Evolutionary conservation across 2,888 invertebrate genomes (phyloP).

Genomic region (Orthosia gracilis): DNA sequence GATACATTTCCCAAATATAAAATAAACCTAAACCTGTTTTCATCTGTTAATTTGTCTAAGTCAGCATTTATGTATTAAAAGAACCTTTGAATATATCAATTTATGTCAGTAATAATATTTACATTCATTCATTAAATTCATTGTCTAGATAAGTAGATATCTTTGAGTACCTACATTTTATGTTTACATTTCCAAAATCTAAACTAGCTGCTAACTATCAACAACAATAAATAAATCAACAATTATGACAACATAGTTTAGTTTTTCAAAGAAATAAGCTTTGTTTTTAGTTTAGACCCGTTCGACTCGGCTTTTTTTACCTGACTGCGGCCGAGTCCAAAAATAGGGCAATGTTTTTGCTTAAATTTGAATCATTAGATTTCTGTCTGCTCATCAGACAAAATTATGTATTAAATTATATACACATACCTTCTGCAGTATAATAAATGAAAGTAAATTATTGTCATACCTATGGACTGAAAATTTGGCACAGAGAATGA

Average conservation of each 20-base stretch:
- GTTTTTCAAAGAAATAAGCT: too few relatives aligned
- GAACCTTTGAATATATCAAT: too few relatives aligned
- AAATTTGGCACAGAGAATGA: slow-evolving; percentile 38
- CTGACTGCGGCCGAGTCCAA: too few relatives aligned
- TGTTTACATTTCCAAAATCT: slow-evolving; percentile 4
- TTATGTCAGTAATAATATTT: slow-evolving; percentile 13
- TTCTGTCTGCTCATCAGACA: background rate
- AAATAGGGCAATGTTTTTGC: too few relatives aligned
- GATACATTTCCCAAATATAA: slow-evolving; percentile 9
- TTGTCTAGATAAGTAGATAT: too few relatives aligned
- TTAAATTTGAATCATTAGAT: background rate
- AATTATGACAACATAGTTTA: too few relatives aligned
- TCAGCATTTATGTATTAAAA: too few relatives aligned
- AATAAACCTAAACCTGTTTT: background rate
- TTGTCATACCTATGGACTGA: slow-evolving; percentile 7
- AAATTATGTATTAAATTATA: too few relatives aligned
- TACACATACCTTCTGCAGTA: background rate
- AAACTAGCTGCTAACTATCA: slow-evolving; percentile 1
- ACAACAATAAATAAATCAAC: too few relatives aligned
- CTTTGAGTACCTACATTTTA: background rate
- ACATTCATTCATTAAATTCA: slow-evolving; percentile 13
- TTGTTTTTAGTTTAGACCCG: too few relatives aligned
- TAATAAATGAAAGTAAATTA: slow-evolving; percentile 14
- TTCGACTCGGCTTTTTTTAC: background rate
- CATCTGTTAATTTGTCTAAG: background rate